These are phyloP conservation scores for Pristionchus japonicus DNA, from an alignment of 2,888 invertebrate species.

Conservation along the genomic window DNA sequence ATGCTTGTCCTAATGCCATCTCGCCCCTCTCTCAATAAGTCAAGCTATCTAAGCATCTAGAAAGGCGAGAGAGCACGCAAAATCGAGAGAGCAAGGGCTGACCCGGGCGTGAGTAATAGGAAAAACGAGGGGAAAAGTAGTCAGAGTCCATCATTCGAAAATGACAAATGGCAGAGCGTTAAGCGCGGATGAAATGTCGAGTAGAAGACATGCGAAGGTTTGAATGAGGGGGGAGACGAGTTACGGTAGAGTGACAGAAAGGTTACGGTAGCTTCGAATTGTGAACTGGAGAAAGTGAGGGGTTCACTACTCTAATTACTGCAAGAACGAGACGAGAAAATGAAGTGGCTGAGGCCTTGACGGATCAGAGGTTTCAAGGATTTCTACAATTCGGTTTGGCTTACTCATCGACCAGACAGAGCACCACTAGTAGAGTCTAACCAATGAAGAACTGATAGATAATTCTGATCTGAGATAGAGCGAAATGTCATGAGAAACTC, in stretches of 20 bases:
- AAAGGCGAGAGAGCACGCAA: background rate
- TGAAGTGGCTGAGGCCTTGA: background rate
- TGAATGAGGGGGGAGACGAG: background rate
- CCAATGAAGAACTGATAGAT: no score
- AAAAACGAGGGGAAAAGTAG: background rate
- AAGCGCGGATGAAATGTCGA: background rate
- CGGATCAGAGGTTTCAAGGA: background rate
- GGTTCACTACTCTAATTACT: constrained; percentile 16
- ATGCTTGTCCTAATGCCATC: constrained; percentile 1
- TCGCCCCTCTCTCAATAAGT: background rate
- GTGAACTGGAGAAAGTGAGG: background rate
- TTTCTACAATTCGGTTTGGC: no score
- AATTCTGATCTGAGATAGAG: no score
- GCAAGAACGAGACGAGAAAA: background rate
- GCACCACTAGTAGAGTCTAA: no score
- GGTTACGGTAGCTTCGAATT: background rate
- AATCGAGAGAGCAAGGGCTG: background rate
- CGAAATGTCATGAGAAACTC: no score
- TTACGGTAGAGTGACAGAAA: background rate
- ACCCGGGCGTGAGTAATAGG: background rate
- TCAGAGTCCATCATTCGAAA: background rate
- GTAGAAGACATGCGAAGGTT: background rate
- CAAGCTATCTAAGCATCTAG: background rate
- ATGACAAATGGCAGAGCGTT: background rate
- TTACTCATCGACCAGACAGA: no score